These are phyloP conservation scores for Dreissena rostriformis DNA, from an alignment of 1,140 invertebrate genomes.

Conservation along the genomic window DNA sequence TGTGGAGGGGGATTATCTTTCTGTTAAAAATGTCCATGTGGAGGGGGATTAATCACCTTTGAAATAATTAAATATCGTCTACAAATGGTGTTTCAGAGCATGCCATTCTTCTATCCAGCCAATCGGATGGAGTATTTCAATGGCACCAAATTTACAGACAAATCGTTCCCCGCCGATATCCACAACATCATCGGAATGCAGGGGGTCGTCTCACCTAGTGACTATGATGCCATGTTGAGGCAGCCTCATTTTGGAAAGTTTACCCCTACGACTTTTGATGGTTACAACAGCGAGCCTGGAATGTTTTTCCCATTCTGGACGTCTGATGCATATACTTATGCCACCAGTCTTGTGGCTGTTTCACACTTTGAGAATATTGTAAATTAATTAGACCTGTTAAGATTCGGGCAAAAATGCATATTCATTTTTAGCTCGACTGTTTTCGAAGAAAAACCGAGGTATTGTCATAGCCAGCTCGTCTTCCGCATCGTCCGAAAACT, in stretches of 20 bases:
- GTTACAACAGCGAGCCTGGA: constrained; percentile 64
- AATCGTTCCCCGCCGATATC: constrained; percentile 20
- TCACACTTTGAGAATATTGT: constrained; percentile 66
- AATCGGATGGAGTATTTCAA: constrained; percentile 69
- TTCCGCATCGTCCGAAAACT: too few relatives aligned
- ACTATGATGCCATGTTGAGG: constrained; percentile 63
- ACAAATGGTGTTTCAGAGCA: constrained; percentile 53
- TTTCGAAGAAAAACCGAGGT: too few relatives aligned
- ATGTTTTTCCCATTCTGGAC: constrained; percentile 73
- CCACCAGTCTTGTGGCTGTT: constrained; percentile 66
- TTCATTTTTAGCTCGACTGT: too few relatives aligned
- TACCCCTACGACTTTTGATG: constrained; percentile 70
- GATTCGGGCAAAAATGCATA: too few relatives aligned
- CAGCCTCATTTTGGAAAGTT: constrained; percentile 68
- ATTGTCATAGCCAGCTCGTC: too few relatives aligned
- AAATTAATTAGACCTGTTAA: neutral
- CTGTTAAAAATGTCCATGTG: neutral
- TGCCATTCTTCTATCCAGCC: constrained; percentile 66
- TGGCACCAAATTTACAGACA: constrained; percentile 57
- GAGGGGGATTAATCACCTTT: neutral
- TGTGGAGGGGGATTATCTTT: too few relatives aligned
- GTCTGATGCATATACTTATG: constrained; percentile 71
- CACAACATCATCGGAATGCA: constrained; percentile 62
- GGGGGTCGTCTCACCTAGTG: constrained; percentile 56
- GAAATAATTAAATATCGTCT: neutral